These are phyloP conservation scores for Aphodius granarius DNA, from an alignment of 2,888 invertebrate species.

Conservation along the genomic window DNA sequence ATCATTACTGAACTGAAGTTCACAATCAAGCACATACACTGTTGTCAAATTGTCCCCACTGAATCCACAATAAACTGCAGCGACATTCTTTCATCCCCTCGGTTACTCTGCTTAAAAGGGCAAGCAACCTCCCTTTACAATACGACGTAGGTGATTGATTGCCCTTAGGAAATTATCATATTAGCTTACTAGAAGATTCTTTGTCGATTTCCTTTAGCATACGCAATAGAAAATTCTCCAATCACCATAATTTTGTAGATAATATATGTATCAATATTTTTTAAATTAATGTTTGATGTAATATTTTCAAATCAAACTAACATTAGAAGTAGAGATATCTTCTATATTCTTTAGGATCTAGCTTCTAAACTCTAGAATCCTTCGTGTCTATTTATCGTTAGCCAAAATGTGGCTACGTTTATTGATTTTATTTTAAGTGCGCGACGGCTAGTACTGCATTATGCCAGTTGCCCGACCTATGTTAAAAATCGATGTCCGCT, in stretches of 20 bases:
- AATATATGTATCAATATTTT: neutral
- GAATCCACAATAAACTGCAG: neutral
- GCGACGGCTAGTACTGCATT: neutral
- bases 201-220: neutral
- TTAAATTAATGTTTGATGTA: neutral
- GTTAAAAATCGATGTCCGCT: neutral
- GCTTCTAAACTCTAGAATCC: neutral
- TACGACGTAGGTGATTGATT: neutral
- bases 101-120: neutral
- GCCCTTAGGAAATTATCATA: neutral
- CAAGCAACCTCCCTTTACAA: neutral
- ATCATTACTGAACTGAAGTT: too few relatives aligned
- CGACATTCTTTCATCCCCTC: neutral
- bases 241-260: neutral
- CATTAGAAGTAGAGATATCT: too few relatives aligned
- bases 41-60: neutral
- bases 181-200: neutral
- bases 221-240: neutral
- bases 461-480: neutral
- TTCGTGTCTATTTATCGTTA: neutral
- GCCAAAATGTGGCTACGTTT: neutral
- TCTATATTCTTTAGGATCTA: too few relatives aligned
- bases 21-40: too few relatives aligned
- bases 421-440: neutral
- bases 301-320: neutral